Percentiles rank a stretch among this genome's conserved stretches.
phyloP scores from a whole-genome alignment of 2,113 vertebrate species.

The Amazona vittata region DNA sequence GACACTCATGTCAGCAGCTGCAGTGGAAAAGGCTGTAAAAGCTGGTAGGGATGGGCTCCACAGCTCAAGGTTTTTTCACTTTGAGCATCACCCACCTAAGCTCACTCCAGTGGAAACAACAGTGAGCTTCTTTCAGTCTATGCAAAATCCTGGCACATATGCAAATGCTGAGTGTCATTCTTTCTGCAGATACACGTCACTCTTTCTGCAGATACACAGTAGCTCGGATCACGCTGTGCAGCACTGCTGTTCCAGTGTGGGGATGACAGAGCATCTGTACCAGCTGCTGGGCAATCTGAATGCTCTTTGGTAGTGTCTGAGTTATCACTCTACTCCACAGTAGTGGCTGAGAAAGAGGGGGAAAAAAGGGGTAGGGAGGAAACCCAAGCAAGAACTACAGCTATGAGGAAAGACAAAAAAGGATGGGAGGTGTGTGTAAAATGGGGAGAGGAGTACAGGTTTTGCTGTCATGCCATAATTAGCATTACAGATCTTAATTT shows the following conservation, averaged over 20 bases:
- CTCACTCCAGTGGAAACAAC: neutral
- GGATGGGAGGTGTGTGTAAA: neutral
- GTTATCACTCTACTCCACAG: accelerated
- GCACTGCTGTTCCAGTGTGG: neutral
- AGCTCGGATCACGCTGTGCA: accelerated
- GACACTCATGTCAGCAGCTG: neutral
- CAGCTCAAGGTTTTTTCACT: neutral
- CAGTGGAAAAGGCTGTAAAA: neutral
- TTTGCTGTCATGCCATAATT: neutral
- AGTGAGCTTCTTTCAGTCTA: neutral
- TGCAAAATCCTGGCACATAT: neutral
- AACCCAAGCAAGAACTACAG: accelerated
- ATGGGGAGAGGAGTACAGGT: neutral
- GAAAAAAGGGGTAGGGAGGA: accelerated
- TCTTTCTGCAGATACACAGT: accelerated
- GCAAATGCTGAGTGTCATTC: neutral
- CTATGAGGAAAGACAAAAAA: neutral
- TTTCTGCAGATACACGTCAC: neutral
- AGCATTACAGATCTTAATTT: neutral
- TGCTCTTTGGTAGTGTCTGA: accelerated
- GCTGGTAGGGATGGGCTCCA: neutral
- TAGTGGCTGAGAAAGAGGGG: no score
- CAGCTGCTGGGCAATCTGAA: neutral
- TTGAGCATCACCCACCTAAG: neutral
- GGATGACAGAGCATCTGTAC: neutral